Evolutionary conservation across 2,888 invertebrate species (phyloP).

Genomic region (Orthosia gothica): DNA sequence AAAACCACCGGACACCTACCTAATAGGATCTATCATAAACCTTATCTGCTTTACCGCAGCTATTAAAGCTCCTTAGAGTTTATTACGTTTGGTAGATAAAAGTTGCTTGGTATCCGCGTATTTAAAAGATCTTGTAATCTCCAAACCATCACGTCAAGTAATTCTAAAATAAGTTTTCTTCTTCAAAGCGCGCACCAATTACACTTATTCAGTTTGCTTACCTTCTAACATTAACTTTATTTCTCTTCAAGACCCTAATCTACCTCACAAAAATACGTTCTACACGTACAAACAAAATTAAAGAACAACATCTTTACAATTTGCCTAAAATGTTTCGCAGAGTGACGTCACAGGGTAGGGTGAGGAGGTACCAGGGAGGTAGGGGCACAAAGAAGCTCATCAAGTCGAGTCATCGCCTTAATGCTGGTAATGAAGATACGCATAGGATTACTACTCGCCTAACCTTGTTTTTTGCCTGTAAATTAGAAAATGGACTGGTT

Average conservation of each 20-base stretch:
- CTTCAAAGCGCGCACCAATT: constrained; percentile 1
- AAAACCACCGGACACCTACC: no score
- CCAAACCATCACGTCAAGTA: not conserved
- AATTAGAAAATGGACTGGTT: constrained; percentile 46
- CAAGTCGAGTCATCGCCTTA: constrained; percentile 78
- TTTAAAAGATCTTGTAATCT: not conserved
- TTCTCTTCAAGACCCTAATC: constrained; percentile 38
- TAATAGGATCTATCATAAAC: no score
- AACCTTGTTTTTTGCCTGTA: constrained; percentile 51
- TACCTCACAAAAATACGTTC: constrained; percentile 21
- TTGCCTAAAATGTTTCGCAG: constrained; percentile 54
- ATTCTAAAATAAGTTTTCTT: not conserved
- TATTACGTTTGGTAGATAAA: not conserved
- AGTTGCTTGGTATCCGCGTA: not conserved
- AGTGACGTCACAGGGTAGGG: constrained; percentile 35
- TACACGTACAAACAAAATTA: constrained; percentile 52
- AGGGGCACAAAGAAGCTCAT: constrained; percentile 69
- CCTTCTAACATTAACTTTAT: constrained; percentile 8
- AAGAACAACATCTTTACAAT: constrained; percentile 66
- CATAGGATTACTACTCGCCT: constrained; percentile 59
- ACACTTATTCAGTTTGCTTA: not conserved
- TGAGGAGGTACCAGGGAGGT: constrained; percentile 8
- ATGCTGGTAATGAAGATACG: constrained; percentile 75
- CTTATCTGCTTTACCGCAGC: no score
- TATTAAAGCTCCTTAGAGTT: not conserved